Evolutionary conservation across 2,888 invertebrate genomes (phyloP), one percentile per base, ranked within the genome.

Genomic region (Carabus problematicus): DNA sequence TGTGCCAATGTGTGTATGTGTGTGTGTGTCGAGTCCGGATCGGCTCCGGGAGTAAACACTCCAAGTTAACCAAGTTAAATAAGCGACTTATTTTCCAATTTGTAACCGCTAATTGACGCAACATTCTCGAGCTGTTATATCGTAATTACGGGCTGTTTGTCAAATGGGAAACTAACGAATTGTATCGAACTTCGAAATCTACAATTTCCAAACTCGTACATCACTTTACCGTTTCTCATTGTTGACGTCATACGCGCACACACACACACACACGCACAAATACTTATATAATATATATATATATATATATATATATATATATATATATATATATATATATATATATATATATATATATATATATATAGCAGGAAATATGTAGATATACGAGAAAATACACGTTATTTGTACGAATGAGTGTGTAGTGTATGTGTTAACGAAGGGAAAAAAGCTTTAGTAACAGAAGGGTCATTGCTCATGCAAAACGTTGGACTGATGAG

Each of bases 41-140:
- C n/a, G 45, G 45, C n/a, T 45, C 45, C n/a, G 45, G n/a, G n/a
- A 64, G 56, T 49, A 64, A 64, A 64, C 64, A 67, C 67, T 49
- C 49, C 49, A 66, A 67, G 60, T 59, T 59, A 67, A 67, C 67
- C 67, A 18, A 67, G 67, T 67, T 67, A 67, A 67, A 67, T 67
- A 67, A 67, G 47, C 67, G 60, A 67, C 67, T 67, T 67, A 67
- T 67, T 67, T 67, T 60, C 67, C 67, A 67, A 67, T 67, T 67
- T 59, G 67, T 60, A 60, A 54, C 60, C 67, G 42, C 67, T 67
- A 67, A 67, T 67, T 67, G 67, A 67, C 67, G 59, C 60, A 41
- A 52, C 54, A 60, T 60, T 60, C 67, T 60, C 14, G 19, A 42
- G 29, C 67, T 55, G 67, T 67, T 67, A 67, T 67, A 67, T 60